Evolutionary conservation across 2,888 invertebrate genomes (phyloP).

Genomic region (Lacanobia oleracea): DNA sequence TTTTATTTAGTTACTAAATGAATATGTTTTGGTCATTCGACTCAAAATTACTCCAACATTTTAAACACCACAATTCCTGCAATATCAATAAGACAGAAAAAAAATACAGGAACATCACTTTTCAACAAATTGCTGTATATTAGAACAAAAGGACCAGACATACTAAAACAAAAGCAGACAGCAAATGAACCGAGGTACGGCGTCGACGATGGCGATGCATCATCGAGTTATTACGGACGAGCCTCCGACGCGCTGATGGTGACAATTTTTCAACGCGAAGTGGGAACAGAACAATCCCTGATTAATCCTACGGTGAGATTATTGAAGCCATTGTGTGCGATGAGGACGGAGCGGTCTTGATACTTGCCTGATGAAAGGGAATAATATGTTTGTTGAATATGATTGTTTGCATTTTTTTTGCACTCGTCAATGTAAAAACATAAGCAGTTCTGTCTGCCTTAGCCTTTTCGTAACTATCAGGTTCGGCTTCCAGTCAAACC

Average conservation of each 20-base stretch:
- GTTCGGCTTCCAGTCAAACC: too few relatives aligned
- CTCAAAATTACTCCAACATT: not conserved
- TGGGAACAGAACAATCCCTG: conserved; percentile 86
- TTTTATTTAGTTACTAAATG: too few relatives aligned
- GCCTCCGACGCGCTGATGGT: conserved; percentile 82
- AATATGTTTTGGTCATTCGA: not conserved
- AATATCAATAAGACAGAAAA: not conserved
- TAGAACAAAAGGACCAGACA: conserved; percentile 17
- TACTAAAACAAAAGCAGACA: conserved; percentile 64
- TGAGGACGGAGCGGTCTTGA: conserved; percentile 69
- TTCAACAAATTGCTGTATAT: conserved; percentile 2
- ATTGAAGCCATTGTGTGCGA: conserved; percentile 78
- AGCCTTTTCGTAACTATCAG: too few relatives aligned
- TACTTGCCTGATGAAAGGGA: conserved; percentile 56
- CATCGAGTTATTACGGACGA: conserved; percentile 81
- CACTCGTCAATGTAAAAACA: too few relatives aligned
- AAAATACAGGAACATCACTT: not conserved
- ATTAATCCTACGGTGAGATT: conserved; percentile 87
- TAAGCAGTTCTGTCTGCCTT: too few relatives aligned
- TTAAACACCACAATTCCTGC: too few relatives aligned
- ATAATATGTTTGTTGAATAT: too few relatives aligned
- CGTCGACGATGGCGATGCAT: conserved; percentile 84
- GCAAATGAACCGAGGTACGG: conserved; percentile 61
- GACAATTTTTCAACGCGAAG: conserved; percentile 88
- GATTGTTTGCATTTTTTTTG: too few relatives aligned